Evolutionary conservation across 2,797 vertebrate species (phyloP).

Genomic region (Lepilemur septentrionalis): DNA sequence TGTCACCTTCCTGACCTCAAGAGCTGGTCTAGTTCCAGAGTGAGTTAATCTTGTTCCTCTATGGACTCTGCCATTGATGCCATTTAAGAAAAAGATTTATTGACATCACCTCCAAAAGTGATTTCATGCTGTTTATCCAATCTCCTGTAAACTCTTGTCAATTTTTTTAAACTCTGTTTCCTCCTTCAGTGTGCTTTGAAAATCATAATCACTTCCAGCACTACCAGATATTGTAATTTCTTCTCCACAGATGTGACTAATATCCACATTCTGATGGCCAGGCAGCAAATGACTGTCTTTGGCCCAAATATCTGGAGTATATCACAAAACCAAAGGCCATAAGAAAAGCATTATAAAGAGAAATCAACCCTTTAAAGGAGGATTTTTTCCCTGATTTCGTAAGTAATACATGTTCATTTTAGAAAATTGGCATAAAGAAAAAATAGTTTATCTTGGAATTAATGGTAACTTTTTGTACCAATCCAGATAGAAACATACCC

Average conservation of each 20-base stretch:
- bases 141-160: background rate
- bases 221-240: background rate
- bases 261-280: background rate
- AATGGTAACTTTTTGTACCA: background rate
- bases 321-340: background rate
- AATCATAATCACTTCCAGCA: background rate
- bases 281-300: background rate
- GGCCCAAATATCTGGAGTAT: background rate
- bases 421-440: background rate
- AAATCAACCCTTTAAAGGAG: background rate
- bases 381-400: background rate
- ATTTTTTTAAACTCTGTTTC: background rate
- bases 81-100: constrained; percentile 15
- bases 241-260: background rate
- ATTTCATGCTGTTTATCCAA: background rate
- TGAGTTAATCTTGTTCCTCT: background rate
- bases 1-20: background rate
- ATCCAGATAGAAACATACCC: background rate
- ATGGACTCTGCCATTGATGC: background rate
- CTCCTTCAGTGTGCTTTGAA: background rate
- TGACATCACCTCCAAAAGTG: background rate
- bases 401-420: background rate
- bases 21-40: background rate
- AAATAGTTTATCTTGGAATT: background rate
- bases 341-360: background rate